Evolutionary conservation across 2,797 vertebrate species (phyloP).

Genomic region (Taeniopygia guttata): DNA sequence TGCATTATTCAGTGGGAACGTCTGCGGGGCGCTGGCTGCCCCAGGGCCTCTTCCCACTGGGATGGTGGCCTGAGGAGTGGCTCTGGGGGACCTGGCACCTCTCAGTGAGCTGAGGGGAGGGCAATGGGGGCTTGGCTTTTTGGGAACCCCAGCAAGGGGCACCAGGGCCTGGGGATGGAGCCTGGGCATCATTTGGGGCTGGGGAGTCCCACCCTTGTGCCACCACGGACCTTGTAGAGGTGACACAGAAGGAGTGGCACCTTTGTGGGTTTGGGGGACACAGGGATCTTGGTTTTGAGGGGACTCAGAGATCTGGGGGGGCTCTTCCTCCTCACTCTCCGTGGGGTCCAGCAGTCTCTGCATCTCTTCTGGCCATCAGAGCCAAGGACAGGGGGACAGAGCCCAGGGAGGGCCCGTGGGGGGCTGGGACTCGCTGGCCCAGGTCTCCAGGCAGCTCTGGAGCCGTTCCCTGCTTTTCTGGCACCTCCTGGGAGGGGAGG

Average conservation of each 20-base stretch:
- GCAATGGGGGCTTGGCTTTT: accelerated
- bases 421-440: not conserved
- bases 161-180: accelerated
- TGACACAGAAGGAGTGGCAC: not conserved
- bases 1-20: conserved; percentile 18
- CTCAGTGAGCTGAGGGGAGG: not conserved
- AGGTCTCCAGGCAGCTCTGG: not conserved
- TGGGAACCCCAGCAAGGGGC: not conserved
- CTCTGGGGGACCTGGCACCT: not conserved
- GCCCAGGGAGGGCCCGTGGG: not conserved
- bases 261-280: not conserved
- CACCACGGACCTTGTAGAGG: accelerated
- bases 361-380: not conserved
- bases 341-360: accelerated
- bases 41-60: accelerated
- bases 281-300: not conserved
- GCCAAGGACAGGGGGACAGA: not conserved
- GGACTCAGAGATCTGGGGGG: not conserved
- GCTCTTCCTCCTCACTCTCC: accelerated
- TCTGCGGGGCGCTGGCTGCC: not conserved
- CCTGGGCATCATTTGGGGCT: not conserved
- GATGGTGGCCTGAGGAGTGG: accelerated
- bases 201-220: accelerated
- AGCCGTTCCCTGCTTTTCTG: not conserved
- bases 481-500: not conserved